These are phyloP conservation scores for Acleris laterana DNA, from an alignment of 2,888 invertebrate genomes.

Conservation along the genomic window DNA sequence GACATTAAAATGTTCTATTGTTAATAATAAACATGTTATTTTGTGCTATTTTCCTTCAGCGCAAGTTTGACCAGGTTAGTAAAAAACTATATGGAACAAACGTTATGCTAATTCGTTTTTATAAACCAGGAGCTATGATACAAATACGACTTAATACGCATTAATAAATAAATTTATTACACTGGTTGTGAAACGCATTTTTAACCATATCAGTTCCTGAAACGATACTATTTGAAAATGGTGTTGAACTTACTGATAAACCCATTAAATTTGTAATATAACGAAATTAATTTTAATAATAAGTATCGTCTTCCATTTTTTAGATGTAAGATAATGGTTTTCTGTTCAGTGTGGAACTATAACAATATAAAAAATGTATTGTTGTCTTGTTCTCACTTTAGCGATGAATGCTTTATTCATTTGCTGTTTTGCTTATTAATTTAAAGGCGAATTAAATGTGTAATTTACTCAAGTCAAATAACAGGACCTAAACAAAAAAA, in stretches of 20 bases:
- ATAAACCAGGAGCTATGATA: conserved; percentile 6
- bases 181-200: conserved; percentile 34
- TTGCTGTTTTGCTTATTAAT: not conserved
- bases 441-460: too few relatives aligned
- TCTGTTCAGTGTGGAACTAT: not conserved
- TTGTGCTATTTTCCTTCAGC: too few relatives aligned
- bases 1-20: too few relatives aligned
- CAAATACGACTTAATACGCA: not conserved
- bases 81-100: too few relatives aligned
- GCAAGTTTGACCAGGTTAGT: too few relatives aligned
- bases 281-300: conserved; percentile 36
- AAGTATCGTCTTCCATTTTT: conserved; percentile 36
- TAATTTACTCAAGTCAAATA: too few relatives aligned
- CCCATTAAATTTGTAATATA: conserved; percentile 25
- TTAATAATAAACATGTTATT: too few relatives aligned
- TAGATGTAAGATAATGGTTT: conserved; percentile 28
- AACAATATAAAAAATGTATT: not conserved
- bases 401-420: not conserved
- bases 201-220: conserved; percentile 33
- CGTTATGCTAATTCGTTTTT: too few relatives aligned
- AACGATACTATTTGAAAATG: conserved; percentile 35
- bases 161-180: conserved; percentile 8
- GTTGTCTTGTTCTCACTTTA: not conserved
- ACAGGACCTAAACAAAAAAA: too few relatives aligned
- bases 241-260: conserved; percentile 35